Base-by-base conservation (phyloP, 2,888 invertebrate species). In the Agonopterix subpropinquella region DNA sequence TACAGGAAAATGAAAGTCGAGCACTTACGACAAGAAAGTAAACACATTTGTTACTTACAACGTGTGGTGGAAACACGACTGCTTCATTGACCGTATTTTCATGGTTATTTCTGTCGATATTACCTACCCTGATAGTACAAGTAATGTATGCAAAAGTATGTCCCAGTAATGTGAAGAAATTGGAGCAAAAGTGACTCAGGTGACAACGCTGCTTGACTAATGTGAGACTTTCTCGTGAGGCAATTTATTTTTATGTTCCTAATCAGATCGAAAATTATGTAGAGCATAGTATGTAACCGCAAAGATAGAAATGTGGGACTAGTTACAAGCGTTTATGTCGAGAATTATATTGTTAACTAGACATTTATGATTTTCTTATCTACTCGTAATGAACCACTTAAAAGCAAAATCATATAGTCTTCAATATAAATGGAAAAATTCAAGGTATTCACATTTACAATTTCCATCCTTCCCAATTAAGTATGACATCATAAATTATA, bases 1-100 rank as follows among this genome's bases (percentile, higher is more conserved):
- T 11, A 11, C 11, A 42, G 5, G 73, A 80, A 80, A 81, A 73
- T 58, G 77, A 80, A 79, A 81, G 80, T 74, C 52, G 53, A 62
- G 58, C 57, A 58, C 51, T 52, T 54, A 45, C 54, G 49, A 47
- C 62, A 73, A 62, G 73, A 72, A 74, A 69, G 67, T 66, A 55
- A 50, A 48, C 55, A 59, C 53, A 54, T 54, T 63, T 56, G 56
- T 54, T 13, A 28, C 28, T 54, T 13, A 28, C 28, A 7, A 28
- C 28, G 28, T 15, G 50, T 47, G 48, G 51, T 58, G 57, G 53
- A 63, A 65, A 65, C 58, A 64, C 53, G 60, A 61, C 59, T 50
- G 57, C 56, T 67, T 64, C 59, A 61, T 65, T 67, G 66, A 61
- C 64, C 62, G 62, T 60, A 56, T 70, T 67, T 68, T 63, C 65